Conservation (phyloP, 2,113 vertebrate species). For the Gobio gobio region DNA sequence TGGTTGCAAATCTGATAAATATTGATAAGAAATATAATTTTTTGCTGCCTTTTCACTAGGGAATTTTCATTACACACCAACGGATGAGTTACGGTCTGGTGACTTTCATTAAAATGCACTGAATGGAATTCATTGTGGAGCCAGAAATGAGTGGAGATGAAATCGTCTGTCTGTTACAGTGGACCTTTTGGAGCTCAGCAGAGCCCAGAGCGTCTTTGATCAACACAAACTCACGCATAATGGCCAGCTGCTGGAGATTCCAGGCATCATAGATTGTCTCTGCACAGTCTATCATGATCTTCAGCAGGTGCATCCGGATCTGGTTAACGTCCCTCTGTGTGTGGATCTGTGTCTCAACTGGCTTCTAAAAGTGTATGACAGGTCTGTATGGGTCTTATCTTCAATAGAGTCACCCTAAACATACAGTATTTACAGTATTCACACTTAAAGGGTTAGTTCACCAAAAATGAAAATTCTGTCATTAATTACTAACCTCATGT, state of each 20-base stretch:
- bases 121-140: conserved; percentile 44
- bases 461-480: too few species aligned
- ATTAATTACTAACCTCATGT: too few species aligned
- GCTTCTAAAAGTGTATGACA: conserved; percentile 96
- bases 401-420: neutral
- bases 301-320: conserved; percentile 89
- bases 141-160: conserved; percentile 44
- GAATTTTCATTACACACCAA: conserved; percentile 41
- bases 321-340: conserved; percentile 93
- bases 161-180: conserved; percentile 74
- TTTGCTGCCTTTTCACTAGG: conserved; percentile 25
- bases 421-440: neutral
- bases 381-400: conserved; percentile 76
- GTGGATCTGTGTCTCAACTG: conserved; percentile 98
- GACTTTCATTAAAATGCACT: conserved; percentile 52
- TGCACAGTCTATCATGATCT: conserved; percentile 92
- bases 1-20: conserved; percentile 47
- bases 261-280: conserved; percentile 91
- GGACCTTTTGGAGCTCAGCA: conserved; percentile 89
- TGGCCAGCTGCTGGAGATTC: conserved; percentile 86
- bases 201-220: conserved; percentile 88
- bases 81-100: conserved; percentile 42
- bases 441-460: neutral
- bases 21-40: conserved; percentile 39
- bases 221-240: conserved; percentile 92